Base-by-base conservation (phyloP, 1,140 invertebrate genomes). In the Probaryconus sp. region DNA sequence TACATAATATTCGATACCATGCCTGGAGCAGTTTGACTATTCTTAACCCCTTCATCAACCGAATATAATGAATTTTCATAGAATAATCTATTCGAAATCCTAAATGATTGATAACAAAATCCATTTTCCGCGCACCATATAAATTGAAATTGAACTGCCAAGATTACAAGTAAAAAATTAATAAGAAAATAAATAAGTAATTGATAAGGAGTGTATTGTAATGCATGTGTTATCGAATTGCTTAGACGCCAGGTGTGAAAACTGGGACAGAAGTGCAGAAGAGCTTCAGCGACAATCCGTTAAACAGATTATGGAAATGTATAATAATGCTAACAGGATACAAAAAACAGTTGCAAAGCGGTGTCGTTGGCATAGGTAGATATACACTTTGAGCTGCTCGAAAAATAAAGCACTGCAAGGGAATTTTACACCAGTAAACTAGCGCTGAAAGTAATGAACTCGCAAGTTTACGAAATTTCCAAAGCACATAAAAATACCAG, bases 251-350 rank as follows among this genome's bases (percentile, higher is more conserved):
- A 45, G 69, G 65, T 47, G 72, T 69, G 55, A 73, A 72, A 77
- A 77, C 55, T 77, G 70, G 70, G 65, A 67, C 76, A 71, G 43
- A 73, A 76, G 42, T 56, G 33, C 60, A 67, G 28, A 72, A 67
- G 64, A 70, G 65, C 71, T 73, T 72, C 71, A 42, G 48, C 64
- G 68, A 35, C 64, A 79, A 76, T 79, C 70, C 77, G 65, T 77
- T 79, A 74, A 79, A 70, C 74, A 61, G 73, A 79, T 79, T 79
- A 79, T 76, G 74, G 77, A 79, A 79, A 79, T 79, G 67, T 71
- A 40, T 79, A 74, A 68, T 78, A 78, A 71, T 70, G 61, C 65
- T 77, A 76, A 79, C 61, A 51, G 63, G 70, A 74, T 74, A 70
- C 67, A 71, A 56, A 45, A 76, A 61, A 76, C 24, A 50, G 56